Conservation (phyloP, 2,113 vertebrate species). For the Epinephelus moara region DNA sequence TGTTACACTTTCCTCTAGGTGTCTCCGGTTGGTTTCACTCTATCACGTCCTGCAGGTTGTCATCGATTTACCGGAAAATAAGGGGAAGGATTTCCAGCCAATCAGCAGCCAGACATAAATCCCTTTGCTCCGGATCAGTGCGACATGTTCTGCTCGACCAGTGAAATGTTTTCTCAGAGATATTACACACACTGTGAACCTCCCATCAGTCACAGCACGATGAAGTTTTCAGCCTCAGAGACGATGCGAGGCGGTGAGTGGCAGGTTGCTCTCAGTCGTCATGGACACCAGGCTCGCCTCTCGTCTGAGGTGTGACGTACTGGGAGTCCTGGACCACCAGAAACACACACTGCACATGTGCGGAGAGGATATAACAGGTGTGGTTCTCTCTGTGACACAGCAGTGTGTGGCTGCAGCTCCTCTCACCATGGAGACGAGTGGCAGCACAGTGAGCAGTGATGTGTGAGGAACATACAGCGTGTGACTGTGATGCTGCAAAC, state of each 20-base stretch:
- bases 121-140: constrained; percentile 41
- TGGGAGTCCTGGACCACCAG: background rate
- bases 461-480: constrained; percentile 52
- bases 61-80: constrained; percentile 52
- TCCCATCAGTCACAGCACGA: constrained; percentile 61
- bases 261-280: background rate
- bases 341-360: background rate
- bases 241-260: background rate
- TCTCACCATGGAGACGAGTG: constrained; percentile 43
- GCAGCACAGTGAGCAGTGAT: constrained; percentile 55
- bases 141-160: constrained; percentile 52
- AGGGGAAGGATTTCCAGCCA: constrained; percentile 27
- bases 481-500: constrained; percentile 11
- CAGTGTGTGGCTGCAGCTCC: background rate
- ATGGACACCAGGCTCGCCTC: background rate
- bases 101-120: constrained; percentile 46
- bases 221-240: constrained; percentile 38
- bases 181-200: constrained; percentile 55
- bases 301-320: constrained; percentile 1
- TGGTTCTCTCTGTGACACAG: constrained; percentile 23
- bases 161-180: constrained; percentile 42
- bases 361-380: background rate
- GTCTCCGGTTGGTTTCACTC: constrained; percentile 28
- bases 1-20: constrained; percentile 15
- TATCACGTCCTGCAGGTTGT: constrained; percentile 22